These are phyloP conservation scores for Cepaea hortensis DNA, from an alignment of 2,888 invertebrate species.

Conservation along the genomic window DNA sequence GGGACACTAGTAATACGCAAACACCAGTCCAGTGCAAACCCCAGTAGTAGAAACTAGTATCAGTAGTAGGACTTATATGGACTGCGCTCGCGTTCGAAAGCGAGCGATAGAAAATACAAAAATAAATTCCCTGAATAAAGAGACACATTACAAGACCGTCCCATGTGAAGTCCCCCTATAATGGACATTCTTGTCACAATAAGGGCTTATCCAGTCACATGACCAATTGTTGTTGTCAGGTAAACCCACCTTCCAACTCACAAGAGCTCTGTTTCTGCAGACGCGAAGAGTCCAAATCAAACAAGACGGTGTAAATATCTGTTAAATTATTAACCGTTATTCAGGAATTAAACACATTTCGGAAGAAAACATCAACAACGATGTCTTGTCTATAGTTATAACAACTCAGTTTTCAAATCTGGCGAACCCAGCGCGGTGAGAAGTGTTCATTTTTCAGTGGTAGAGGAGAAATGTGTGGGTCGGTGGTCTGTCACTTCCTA, in stretches of 20 bases:
- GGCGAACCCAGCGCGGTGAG: too few relatives aligned
- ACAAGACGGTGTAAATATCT: neutral
- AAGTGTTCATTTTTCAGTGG: neutral
- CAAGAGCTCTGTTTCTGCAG: neutral
- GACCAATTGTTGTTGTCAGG: conserved; percentile 17
- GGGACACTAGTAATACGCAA: too few relatives aligned
- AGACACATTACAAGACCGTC: too few relatives aligned
- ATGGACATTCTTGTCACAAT: neutral
- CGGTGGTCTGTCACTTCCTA: too few relatives aligned
- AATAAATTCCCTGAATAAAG: too few relatives aligned
- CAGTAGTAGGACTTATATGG: too few relatives aligned
- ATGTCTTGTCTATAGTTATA: neutral
- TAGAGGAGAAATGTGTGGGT: too few relatives aligned
- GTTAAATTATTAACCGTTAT: neutral
- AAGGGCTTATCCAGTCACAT: neutral
- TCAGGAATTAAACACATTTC: neutral
- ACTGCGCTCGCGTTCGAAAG: too few relatives aligned
- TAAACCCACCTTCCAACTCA: neutral
- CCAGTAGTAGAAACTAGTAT: too few relatives aligned
- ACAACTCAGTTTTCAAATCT: neutral
- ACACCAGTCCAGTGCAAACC: too few relatives aligned
- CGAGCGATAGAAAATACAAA: too few relatives aligned
- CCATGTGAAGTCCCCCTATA: neutral
- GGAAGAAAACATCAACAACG: neutral
- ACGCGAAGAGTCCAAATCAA: neutral